Conservation (phyloP, 2,888 invertebrate genomes). For the Dinocampus coccinellae region DNA sequence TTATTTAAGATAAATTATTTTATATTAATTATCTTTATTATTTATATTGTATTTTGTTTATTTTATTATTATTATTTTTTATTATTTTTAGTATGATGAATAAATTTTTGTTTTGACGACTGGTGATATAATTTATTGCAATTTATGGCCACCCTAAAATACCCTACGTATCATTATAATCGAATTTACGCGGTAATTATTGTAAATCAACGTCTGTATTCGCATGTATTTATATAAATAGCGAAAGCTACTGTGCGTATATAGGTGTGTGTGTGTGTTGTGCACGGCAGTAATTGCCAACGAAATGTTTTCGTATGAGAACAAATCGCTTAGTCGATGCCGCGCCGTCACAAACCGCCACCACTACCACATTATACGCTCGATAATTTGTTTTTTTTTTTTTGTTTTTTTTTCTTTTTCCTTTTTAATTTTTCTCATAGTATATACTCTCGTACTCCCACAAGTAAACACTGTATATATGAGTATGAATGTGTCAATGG, state of each 20-base stretch:
- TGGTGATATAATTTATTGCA: slow-evolving; percentile 26
- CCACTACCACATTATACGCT: not conserved
- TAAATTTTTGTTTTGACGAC: not conserved
- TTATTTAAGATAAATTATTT: too few relatives aligned
- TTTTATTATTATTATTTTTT: too few relatives aligned
- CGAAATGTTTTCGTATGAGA: slow-evolving; percentile 10
- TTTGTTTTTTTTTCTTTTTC: too few relatives aligned
- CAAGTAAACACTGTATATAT: too few relatives aligned
- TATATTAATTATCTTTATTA: too few relatives aligned
- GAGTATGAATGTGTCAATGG: too few relatives aligned
- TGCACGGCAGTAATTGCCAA: slow-evolving; percentile 13
- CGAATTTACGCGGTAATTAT: slow-evolving; percentile 48
- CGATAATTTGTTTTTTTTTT: not conserved
- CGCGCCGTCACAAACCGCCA: not conserved
- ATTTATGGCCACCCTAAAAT: slow-evolving; percentile 2
- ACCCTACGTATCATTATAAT: slow-evolving; percentile 34
- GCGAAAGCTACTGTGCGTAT: slow-evolving; percentile 39
- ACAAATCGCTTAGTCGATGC: slow-evolving; percentile 19
- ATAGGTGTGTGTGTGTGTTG: slow-evolving; percentile 10
- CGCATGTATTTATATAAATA: slow-evolving; percentile 10
- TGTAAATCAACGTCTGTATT: slow-evolving; percentile 55
- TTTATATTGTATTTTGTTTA: too few relatives aligned
- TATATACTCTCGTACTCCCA: too few relatives aligned
- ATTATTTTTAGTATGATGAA: too few relatives aligned
- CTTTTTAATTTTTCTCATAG: too few relatives aligned